A percentile compares a stretch with the other conserved stretches of the same genome.
These are phyloP conservation scores for Melanotaenia maccullochi DNA, from an alignment of 2,797 vertebrate genomes.

Conservation along the genomic window DNA sequence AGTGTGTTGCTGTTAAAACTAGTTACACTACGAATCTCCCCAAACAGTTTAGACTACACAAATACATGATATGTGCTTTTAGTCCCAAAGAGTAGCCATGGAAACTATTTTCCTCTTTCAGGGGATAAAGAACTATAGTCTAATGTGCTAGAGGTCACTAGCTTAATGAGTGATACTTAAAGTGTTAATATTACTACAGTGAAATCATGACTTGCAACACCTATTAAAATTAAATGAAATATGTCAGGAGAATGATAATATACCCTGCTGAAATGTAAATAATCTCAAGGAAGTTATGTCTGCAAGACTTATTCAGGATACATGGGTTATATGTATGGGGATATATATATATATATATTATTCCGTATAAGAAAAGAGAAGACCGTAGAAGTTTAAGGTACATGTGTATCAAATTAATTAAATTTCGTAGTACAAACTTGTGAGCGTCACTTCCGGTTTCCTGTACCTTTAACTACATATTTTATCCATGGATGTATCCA, in stretches of 20 bases:
- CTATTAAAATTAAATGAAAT: background rate
- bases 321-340: background rate
- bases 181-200: background rate
- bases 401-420: no score
- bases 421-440: no score
- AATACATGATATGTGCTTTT: background rate
- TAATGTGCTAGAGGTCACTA: no score
- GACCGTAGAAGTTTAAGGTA: no score
- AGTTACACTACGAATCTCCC: background rate
- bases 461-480: no score
- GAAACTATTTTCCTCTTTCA: background rate
- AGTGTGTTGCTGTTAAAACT: conserved; percentile 8
- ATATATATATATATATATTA: no score
- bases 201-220: background rate
- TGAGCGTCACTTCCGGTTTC: no score
- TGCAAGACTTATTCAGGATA: background rate
- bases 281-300: background rate
- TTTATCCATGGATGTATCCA: no score
- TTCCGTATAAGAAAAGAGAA: no score
- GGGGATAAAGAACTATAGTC: no score
- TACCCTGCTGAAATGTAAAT: background rate
- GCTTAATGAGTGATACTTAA: no score
- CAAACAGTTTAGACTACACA: background rate
- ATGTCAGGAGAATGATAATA: background rate
- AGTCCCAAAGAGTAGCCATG: background rate